Evolutionary conservation across 1,140 invertebrate species (phyloP), one percentile per base, ranked within the genome.

Genomic region (Dinothrombium tinctorium): DNA sequence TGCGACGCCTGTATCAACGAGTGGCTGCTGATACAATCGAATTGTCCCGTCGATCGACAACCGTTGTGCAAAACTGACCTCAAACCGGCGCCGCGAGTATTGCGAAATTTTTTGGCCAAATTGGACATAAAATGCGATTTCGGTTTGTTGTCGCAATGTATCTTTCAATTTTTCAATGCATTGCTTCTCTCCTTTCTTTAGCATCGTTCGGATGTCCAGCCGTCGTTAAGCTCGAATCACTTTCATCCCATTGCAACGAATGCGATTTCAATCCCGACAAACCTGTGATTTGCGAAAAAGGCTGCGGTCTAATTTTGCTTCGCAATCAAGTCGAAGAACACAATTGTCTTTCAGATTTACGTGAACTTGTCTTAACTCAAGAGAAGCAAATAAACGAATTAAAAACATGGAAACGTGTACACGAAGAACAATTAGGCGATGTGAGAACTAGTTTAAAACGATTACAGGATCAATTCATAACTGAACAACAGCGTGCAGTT

Each of bases 261-360:
- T 92, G 87, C 64, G 77, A 83, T 58, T 77, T 73, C 53, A 94
- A 92, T 61, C 87, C 87, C 4, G 90, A 90, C 57, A 69, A 81
- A 55, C 84, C 83, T n/a, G 74, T 87, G 45, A 72, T 73, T 20
- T 94, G 87, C 59, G 82, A 89, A 50, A 86, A 84, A 4, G 92
- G 87, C 57, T 83, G 81, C 29, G 37, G n/a, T n/a, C n/a, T n/a
- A n/a, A n/a, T n/a, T n/a, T n/a, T n/a, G n/a, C n/a, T n/a, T n/a
- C n/a, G n/a, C 17, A 38, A 38, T 38, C 37, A 38, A 38, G 37
- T 38, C 28, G 46, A 69, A 56, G 77, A 84, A 49, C 87, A 94
- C 53, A 90, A 92, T 54, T 94, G 87, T 57, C 74, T 90, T 5
- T 65, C 74, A 46, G 83, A 90, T 59, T 59, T 94, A 2, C 66